These are phyloP conservation scores for Pseudoips prasinana DNA, from an alignment of 2,888 invertebrate genomes.

Conservation along the genomic window DNA sequence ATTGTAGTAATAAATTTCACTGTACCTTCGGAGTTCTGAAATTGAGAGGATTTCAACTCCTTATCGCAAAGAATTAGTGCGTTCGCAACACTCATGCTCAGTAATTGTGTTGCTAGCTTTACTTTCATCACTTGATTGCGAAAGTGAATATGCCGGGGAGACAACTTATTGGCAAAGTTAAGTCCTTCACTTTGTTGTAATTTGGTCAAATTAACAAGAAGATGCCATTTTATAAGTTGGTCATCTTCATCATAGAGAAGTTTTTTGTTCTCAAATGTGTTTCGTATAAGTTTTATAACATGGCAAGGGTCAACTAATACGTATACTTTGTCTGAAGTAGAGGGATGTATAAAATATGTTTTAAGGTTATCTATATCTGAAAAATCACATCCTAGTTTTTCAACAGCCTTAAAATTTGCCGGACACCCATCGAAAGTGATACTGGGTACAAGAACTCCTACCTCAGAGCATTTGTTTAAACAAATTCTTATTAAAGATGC, in stretches of 20 bases:
- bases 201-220: no score
- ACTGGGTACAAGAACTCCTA: slow-evolving; percentile 18
- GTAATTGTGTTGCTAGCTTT: slow-evolving; percentile 18
- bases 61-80: slow-evolving; percentile 14
- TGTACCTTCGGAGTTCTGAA: slow-evolving; percentile 10
- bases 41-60: slow-evolving; percentile 2
- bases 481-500: slow-evolving; percentile 13
- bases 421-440: slow-evolving; percentile 21
- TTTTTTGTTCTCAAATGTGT: no score
- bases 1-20: slow-evolving; percentile 9
- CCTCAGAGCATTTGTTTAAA: slow-evolving; percentile 13
- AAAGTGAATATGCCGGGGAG: slow-evolving; percentile 12
- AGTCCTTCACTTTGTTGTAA: slow-evolving; percentile 14
- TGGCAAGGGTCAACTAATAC: no score
- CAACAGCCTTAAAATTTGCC: slow-evolving; percentile 11
- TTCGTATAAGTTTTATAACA: no score
- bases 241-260: no score
- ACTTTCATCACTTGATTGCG: slow-evolving; percentile 23
- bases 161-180: slow-evolving; percentile 18
- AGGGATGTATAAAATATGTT: slow-evolving; percentile 8
- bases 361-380: slow-evolving; percentile 19
- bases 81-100: slow-evolving; percentile 25
- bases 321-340: no score
- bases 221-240: no score
- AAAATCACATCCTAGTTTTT: slow-evolving; percentile 12